phyloP scores from a whole-genome alignment of 2,888 invertebrate genomes.

The Ferdinandea cuprea region DNA sequence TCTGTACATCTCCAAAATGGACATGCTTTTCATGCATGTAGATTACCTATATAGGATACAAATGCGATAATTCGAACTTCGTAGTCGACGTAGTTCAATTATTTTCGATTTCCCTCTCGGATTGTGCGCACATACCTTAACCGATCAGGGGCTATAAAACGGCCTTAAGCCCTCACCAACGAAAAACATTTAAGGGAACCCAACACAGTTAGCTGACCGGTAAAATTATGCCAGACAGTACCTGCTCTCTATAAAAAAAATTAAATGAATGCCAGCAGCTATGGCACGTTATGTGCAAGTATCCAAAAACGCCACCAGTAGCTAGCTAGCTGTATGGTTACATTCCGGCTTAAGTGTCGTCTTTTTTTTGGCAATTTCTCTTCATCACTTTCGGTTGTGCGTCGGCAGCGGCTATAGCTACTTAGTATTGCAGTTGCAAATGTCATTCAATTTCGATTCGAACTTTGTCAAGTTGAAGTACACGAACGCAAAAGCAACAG shows the following conservation, averaged over 20 bases:
- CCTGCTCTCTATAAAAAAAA: conserved; percentile 48
- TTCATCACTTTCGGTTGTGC: conserved; percentile 36
- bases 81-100: conserved; percentile 56
- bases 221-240: conserved; percentile 68
- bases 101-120: conserved; percentile 71
- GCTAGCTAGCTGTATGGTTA: conserved; percentile 29
- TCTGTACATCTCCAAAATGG: conserved; percentile 63
- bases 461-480: conserved; percentile 31
- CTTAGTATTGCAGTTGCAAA: conserved; percentile 54
- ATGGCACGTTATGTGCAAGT: conserved; percentile 18
- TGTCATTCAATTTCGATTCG: conserved; percentile 47
- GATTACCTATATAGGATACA: not conserved
- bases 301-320: conserved; percentile 49
- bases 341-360: conserved; percentile 23
- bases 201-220: conserved; percentile 62
- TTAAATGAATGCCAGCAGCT: conserved; percentile 44
- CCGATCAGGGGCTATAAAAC: conserved; percentile 45
- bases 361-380: conserved; percentile 68
- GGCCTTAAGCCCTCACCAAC: conserved; percentile 41
- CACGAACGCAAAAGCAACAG: not conserved
- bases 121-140: conserved; percentile 31
- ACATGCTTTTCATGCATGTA: conserved; percentile 16
- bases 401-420: not conserved
- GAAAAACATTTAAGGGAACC: conserved; percentile 38
- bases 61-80: conserved; percentile 48